Evolutionary conservation across 2,797 vertebrate genomes (phyloP).

Genomic region (Dromococcyx pavoninus): DNA sequence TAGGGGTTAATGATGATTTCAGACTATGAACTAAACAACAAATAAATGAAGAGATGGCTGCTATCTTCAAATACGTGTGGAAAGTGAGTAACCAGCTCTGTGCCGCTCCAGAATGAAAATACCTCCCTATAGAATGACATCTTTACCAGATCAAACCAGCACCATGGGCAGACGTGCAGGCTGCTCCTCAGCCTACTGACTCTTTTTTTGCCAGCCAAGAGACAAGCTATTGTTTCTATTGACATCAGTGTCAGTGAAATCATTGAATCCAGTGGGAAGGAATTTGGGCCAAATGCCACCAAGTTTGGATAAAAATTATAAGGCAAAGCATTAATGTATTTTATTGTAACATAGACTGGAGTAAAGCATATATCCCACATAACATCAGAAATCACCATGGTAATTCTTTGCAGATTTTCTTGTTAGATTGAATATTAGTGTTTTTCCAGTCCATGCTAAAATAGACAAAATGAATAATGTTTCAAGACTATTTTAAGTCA

Average conservation of each 20-base stretch:
- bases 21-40: background rate
- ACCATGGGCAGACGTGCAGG: background rate
- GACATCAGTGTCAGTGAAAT: background rate
- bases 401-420: conserved; percentile 25
- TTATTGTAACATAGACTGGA: conserved; percentile 1
- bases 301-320: background rate
- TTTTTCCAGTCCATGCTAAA: conserved; percentile 63
- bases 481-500: conserved; percentile 48
- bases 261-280: background rate
- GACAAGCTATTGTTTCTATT: background rate
- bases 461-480: conserved; percentile 54
- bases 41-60: background rate
- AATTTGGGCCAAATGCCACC: background rate
- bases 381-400: conserved; percentile 63
- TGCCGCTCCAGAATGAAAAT: background rate
- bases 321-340: background rate
- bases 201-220: background rate
- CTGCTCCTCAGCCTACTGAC: background rate
- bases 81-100: background rate
- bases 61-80: background rate
- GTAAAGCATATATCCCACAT: background rate
- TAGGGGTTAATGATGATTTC: background rate
- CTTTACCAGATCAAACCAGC: background rate
- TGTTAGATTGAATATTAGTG: conserved; percentile 16
- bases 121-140: background rate